Evolutionary conservation across 1,140 invertebrate genomes (phyloP).

Genomic region (Lordiphosa mommai): DNA sequence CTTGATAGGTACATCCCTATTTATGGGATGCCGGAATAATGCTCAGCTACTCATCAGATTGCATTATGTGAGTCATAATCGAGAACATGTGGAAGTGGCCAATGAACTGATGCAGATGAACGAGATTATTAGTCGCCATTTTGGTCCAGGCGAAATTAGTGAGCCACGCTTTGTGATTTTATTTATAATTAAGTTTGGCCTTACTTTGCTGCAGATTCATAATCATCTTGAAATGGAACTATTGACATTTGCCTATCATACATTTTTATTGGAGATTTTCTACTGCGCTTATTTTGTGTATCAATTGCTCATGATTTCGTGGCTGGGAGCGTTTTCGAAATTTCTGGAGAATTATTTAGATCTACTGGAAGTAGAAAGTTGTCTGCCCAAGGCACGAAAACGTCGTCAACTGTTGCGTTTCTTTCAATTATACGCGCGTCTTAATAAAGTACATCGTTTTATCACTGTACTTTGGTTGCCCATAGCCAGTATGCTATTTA

Average conservation of each 20-base stretch:
- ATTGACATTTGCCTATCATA: not conserved
- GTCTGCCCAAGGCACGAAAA: not conserved
- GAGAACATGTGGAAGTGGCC: not conserved
- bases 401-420: not conserved
- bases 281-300: slow-evolving; percentile 11
- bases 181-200: not conserved
- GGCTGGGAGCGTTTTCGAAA: not conserved
- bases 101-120: not conserved
- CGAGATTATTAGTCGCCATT: not conserved
- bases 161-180: not conserved
- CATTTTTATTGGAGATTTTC: slow-evolving; percentile 2
- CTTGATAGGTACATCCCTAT: too few relatives aligned
- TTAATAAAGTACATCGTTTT: slow-evolving; percentile 1
- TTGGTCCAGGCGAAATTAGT: not conserved
- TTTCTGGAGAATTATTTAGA: not conserved
- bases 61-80: not conserved
- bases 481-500: slow-evolving; percentile 2
- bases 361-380: too few relatives aligned
- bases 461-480: slow-evolving; percentile 14
- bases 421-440: slow-evolving; percentile 1
- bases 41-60: not conserved
- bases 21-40: too few relatives aligned
- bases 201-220: not conserved
- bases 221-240: not conserved
- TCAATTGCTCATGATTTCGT: slow-evolving; percentile 14